These are phyloP conservation scores for Rachycentron canadum DNA, from an alignment of 2,797 vertebrate genomes.

Conservation along the genomic window DNA sequence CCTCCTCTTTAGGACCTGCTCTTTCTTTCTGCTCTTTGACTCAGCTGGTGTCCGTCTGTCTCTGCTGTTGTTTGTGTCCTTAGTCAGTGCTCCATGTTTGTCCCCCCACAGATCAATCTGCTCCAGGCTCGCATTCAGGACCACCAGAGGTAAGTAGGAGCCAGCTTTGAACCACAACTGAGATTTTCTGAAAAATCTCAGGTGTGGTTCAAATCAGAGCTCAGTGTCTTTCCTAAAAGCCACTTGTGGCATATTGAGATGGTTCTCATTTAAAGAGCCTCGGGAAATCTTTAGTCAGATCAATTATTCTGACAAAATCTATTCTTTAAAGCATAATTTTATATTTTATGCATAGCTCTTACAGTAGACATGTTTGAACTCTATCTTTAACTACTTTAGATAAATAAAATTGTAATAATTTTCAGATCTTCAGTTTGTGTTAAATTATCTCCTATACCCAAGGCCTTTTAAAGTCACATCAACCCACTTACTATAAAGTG, in stretches of 20 bases:
- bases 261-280: slow-evolving; percentile 47
- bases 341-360: not conserved
- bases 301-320: not conserved
- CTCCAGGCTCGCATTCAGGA: slow-evolving; percentile 77
- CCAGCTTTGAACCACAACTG: slow-evolving; percentile 8
- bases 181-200: not conserved
- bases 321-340: slow-evolving; percentile 1
- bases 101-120: slow-evolving; percentile 80
- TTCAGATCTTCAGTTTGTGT: not conserved
- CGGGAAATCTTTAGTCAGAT: slow-evolving; percentile 4
- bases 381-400: not conserved
- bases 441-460: not conserved
- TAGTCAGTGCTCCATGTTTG: slow-evolving; percentile 64
- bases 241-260: not conserved
- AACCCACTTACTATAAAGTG: slow-evolving; percentile 4
- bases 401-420: not conserved
- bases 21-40: slow-evolving; percentile 22
- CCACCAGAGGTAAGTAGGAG: slow-evolving; percentile 78
- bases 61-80: slow-evolving; percentile 51
- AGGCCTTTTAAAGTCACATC: slow-evolving; percentile 53
- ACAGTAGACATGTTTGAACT: not conserved
- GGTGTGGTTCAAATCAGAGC: not conserved
- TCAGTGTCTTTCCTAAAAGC: not conserved
- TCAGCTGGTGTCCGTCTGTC: slow-evolving; percentile 20
- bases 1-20: slow-evolving; percentile 24